Evolutionary conservation across 2,888 invertebrate species (phyloP).

Genomic region (Ophion ellenae): DNA sequence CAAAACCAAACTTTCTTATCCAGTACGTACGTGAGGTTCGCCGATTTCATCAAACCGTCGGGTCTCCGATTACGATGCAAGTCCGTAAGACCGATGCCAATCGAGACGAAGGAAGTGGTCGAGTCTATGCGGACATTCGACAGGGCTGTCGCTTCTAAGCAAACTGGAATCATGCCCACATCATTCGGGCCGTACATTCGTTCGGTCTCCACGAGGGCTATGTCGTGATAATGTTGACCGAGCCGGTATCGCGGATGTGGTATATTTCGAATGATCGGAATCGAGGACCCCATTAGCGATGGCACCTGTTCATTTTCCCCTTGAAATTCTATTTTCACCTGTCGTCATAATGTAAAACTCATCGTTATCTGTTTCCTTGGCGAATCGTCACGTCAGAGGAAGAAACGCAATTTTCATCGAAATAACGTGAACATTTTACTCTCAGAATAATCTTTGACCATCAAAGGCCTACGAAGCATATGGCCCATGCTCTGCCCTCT

Average conservation of each 20-base stretch:
- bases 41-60: slow-evolving; percentile 77
- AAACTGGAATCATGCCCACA: slow-evolving; percentile 74
- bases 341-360: background rate
- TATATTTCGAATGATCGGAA: slow-evolving; percentile 71
- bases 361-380: slow-evolving; percentile 4
- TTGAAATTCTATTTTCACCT: slow-evolving; percentile 78
- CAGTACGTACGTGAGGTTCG: slow-evolving; percentile 73
- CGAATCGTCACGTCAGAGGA: background rate
- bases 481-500: too few relatives aligned
- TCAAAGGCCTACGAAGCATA: too few relatives aligned
- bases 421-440: too few relatives aligned
- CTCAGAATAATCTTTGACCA: too few relatives aligned
- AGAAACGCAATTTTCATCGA: background rate
- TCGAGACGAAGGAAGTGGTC: slow-evolving; percentile 71
- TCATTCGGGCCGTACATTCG: too few relatives aligned
- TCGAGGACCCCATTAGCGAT: too few relatives aligned
- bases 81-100: slow-evolving; percentile 81
- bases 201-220: slow-evolving; percentile 75
- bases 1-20: background rate
- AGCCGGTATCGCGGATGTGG: slow-evolving; percentile 76
- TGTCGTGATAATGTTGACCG: slow-evolving; percentile 75
- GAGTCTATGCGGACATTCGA: slow-evolving; percentile 35
- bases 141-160: slow-evolving; percentile 75
- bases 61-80: too few relatives aligned
- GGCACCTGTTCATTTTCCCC: too few relatives aligned